phyloP scores from a whole-genome alignment of 2,888 invertebrate genomes.

The Malachius bipustulatus region DNA sequence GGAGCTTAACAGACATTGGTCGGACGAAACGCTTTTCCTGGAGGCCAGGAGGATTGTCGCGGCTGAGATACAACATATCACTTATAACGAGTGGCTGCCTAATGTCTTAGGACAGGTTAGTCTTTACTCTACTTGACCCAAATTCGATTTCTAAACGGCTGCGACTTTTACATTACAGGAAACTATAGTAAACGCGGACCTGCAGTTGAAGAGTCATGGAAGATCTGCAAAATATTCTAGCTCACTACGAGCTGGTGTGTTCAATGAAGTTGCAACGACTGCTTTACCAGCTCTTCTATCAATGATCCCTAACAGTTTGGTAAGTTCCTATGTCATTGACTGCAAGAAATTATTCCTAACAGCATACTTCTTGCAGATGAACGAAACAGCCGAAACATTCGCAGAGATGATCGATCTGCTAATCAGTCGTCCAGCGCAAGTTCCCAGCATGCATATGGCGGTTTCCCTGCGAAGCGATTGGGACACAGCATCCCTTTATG shows the following conservation, averaged over 20 bases:
- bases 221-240: constrained; percentile 75
- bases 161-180: constrained; percentile 36
- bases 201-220: constrained; percentile 53
- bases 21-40: constrained; percentile 61
- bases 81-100: constrained; percentile 72
- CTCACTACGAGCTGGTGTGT: constrained; percentile 63
- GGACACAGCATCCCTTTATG: constrained; percentile 40
- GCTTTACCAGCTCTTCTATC: constrained; percentile 62
- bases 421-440: constrained; percentile 51
- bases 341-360: neutral
- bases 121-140: constrained; percentile 6
- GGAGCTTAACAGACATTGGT: constrained; percentile 65
- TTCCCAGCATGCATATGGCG: constrained; percentile 44
- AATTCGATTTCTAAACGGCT: neutral
- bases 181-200: constrained; percentile 48
- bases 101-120: constrained; percentile 62
- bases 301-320: constrained; percentile 60
- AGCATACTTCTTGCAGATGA: constrained; percentile 37
- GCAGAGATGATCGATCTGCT: constrained; percentile 47
- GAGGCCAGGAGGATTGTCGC: constrained; percentile 64
- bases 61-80: constrained; percentile 73
- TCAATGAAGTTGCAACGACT: constrained; percentile 65
- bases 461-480: constrained; percentile 33
- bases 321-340: constrained; percentile 31
- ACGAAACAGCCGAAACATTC: constrained; percentile 40